Conservation (phyloP, 2,888 invertebrate genomes). For the Spicauda simplicius region DNA sequence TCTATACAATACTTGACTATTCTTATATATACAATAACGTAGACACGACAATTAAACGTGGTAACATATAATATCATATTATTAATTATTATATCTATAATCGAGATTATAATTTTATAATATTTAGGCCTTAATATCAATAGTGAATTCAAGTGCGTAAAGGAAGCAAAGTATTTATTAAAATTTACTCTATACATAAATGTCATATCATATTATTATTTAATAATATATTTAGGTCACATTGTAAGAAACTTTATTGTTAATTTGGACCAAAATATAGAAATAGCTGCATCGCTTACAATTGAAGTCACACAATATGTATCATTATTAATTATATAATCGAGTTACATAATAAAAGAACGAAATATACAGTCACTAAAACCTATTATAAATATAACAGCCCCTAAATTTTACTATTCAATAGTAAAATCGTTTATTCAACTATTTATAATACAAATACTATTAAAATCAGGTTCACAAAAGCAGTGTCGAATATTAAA, state of each 20-base stretch:
- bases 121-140: constrained; percentile 34
- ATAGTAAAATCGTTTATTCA: constrained; percentile 59
- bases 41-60: constrained; percentile 67
- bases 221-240: constrained; percentile 59
- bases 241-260: constrained; percentile 27
- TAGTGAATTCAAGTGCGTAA: constrained; percentile 31
- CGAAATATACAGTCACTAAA: constrained; percentile 77
- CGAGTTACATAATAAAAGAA: constrained; percentile 54
- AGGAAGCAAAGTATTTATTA: constrained; percentile 31
- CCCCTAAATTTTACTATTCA: constrained; percentile 80
- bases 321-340: constrained; percentile 24
- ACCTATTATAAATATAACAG: constrained; percentile 80
- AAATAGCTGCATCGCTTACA: constrained; percentile 48
- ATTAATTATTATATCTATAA: constrained; percentile 50
- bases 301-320: constrained; percentile 38
- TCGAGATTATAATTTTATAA: constrained; percentile 63
- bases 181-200: constrained; percentile 31
- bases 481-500: constrained; percentile 73
- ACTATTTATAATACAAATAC: constrained; percentile 21
- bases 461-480: constrained; percentile 56
- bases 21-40: constrained; percentile 49
- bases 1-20: constrained; percentile 54
- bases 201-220: constrained; percentile 12
- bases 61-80: constrained; percentile 60
- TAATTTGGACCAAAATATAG: constrained; percentile 33